Base-by-base conservation (phyloP, 2,797 vertebrate species). In the Parauchenoglanis punctatus region DNA sequence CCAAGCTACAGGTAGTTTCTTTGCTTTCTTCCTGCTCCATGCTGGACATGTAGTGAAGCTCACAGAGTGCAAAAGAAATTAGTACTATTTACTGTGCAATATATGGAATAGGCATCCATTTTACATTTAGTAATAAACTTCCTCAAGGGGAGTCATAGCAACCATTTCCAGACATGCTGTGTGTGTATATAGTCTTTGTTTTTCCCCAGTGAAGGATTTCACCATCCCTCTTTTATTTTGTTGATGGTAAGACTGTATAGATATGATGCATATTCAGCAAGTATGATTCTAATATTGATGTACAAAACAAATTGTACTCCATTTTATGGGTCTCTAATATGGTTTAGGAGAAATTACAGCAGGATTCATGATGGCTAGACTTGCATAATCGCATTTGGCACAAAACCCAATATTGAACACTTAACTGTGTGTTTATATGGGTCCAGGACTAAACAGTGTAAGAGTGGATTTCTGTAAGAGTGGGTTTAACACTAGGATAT, bases 81-180 rank as follows among this genome's bases (percentile, higher is more conserved):
- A 28, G 23, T 59, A 46, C 18, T 40, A 54, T 44, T 65, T 81
- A 86, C 23, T 81, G 77, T 58, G 58, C 31, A 44, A 46, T 80
- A 67, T 25, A 70, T 40, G 23, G 17, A 72, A 70, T n/a, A 77
- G 35, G 72, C 52, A 80, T 72, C 82, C 87, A 87, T 84, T 87
- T 84, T 84, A 87, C 40, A 80, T 84, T 84, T 81, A 49, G 65
- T 46, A 56, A 78, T 78, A 73, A 87, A 70, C 25, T 35, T 78
- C 49, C 35, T 77, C 28, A 68, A 54, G 31, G 83, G 81, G 63
- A 80, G 81, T 44, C 76, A 72, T 80, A 84, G 82, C 73, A 75
- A 84, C 87, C 82, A 87, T 87, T 84, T 87, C 46, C 63, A 87
- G 75, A 13, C 68, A 63, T 12, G 40, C 40, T n/a, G n/a, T 49